These are phyloP conservation scores for Caenorhabditis sp. DNA, from an alignment of 2,888 invertebrate genomes.

Conservation along the genomic window DNA sequence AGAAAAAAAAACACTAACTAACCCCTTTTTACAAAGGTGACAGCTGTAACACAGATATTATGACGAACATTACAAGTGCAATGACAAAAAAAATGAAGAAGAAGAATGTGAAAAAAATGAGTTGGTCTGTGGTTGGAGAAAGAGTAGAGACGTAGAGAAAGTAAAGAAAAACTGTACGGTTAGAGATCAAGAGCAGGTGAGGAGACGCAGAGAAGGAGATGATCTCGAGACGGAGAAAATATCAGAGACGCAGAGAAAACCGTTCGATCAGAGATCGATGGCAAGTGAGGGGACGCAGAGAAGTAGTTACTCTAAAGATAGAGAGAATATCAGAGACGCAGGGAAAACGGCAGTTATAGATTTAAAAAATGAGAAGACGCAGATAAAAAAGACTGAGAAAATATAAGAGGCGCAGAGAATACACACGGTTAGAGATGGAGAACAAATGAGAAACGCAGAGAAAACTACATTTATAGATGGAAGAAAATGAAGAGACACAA, in stretches of 20 bases:
- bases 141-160: too few species aligned
- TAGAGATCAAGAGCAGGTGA: too few species aligned
- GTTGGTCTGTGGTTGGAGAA: too few species aligned
- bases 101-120: too few species aligned
- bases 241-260: not conserved
- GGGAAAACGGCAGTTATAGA: not conserved
- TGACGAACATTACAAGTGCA: too few species aligned
- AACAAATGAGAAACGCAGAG: conserved; percentile 3
- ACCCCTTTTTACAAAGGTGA: too few species aligned
- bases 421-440: conserved; percentile 6
- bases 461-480: not conserved
- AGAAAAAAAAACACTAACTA: not conserved
- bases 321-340: not conserved
- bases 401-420: too few species aligned
- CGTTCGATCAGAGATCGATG: conserved; percentile 5
- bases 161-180: too few species aligned
- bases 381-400: not conserved
- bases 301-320: not conserved
- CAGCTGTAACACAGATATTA: too few species aligned
- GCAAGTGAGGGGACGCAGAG: not conserved
- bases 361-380: not conserved
- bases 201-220: too few species aligned
- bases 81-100: too few species aligned
- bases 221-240: not conserved
- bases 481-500: not conserved